Base-by-base conservation (phyloP, 2,797 vertebrate species). In the Glyptemys insculpta region DNA sequence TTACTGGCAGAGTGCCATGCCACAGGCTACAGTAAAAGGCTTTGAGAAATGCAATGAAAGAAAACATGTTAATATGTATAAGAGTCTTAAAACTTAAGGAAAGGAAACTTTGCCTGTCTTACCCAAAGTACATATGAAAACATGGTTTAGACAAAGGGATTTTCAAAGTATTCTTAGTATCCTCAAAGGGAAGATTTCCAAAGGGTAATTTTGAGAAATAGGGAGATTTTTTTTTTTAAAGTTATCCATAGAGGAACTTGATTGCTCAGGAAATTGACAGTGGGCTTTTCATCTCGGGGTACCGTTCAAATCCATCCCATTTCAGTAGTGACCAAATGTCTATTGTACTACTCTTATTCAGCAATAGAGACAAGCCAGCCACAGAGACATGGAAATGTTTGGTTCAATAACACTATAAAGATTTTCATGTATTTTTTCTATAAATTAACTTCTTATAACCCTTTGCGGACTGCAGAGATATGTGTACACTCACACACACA, bases 161-260 rank as follows among this genome's bases (percentile, higher is more conserved):
- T 94, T 96, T 91, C 79, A 59, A 92, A 95, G 83, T 53, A 41
- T 76, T 92, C 78, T 91, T 83, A 86, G n/a, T 56, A 91, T 94
- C 84, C 86, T 94, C 83, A 65, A 79, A 79, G 90, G 96, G 93
- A 91, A 0, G 11, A n/a, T 90, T 94, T 97, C 96, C 94, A 93
- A 92, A 90, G 49, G 12, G 87, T 62, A 78, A 91, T 87, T 93
- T 57, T 87, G 81, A 52, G 81, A 91, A 95, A 92, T 59, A 93
- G 59, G 59, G 85, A 65, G 94, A 81, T 93, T 96, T 96, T 95
- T 96, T 96, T 95, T 97, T 93, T 92, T 62, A 91, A 96, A 97
- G 88, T 92, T 97, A 96, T 95, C 96, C 97, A 93, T 87, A 97
- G 95, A 94, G 96, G 96, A 94, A 95, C 93, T 88, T 95, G 96